Percentiles rank a stretch among this genome's conserved stretches.
Evolutionary conservation across 2,797 vertebrate species (phyloP).

Genomic region (Otolemur crassicaudatus): DNA sequence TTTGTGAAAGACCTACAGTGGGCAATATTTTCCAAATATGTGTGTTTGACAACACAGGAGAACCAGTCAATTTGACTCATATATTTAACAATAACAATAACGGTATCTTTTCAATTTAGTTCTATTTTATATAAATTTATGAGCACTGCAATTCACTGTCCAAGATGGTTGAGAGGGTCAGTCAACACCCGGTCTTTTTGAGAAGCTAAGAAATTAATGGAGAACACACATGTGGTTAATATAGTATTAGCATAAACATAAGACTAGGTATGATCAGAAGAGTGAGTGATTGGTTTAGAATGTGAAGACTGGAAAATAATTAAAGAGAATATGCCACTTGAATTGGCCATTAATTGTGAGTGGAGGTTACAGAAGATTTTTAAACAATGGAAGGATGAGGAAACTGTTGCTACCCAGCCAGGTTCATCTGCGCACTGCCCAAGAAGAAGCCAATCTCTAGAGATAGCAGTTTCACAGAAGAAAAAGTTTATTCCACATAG

Average conservation of each 20-base stretch:
- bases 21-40: not conserved
- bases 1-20: not conserved
- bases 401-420: not conserved
- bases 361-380: not conserved
- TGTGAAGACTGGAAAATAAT: not conserved
- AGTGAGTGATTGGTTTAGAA: not conserved
- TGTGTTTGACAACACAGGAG: fast-evolving
- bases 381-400: not conserved
- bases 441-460: too few species aligned
- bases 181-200: not conserved
- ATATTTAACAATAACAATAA: not conserved
- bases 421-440: too few species aligned
- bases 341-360: not conserved
- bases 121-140: not conserved
- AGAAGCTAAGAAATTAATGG: not conserved
- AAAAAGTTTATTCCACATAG: too few species aligned
- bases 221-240: not conserved
- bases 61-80: not conserved
- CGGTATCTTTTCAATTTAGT: not conserved
- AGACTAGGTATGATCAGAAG: not conserved
- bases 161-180: not conserved
- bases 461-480: too few species aligned
- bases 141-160: too few species aligned
- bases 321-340: not conserved
- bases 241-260: not conserved